Evolutionary conservation across 2,113 vertebrate genomes (phyloP), one percentile per base, ranked within the genome.

Genomic region (Solea senegalensis): DNA sequence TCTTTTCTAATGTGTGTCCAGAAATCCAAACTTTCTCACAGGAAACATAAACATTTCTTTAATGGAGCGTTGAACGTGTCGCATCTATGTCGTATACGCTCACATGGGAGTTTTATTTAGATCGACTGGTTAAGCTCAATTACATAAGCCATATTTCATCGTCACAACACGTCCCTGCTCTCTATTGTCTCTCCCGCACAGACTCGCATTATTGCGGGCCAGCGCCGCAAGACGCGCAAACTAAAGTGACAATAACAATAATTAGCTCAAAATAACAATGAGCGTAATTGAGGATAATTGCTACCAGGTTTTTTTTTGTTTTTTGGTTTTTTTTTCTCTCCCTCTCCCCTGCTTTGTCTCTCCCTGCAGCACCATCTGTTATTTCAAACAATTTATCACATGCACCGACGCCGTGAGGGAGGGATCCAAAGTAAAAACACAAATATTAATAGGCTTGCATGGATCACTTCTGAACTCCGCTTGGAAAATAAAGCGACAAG

Each of bases 251-350:
- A 90, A 90, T 87, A 92, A 91, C 85, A 91, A 90, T 86, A 92
- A 92, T 92, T 86, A 91, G 86, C 88, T 92, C 80, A 79, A 91
- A 88, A 89, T 89, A 90, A 90, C 89, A 91, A 91, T 91, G 79
- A 76, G 78, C 79, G 84, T 87, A 89, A 90, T 90, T 89, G 87
- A 89, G 79, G 81, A 88, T 91, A 90, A 90, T 88, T 90, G 85
- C 75, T 69, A 72, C 78, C 89, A 88, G 76, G 86, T 90, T 85
- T 21, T 34, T 34, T 34, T 34, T 34, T 34, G n/a, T n/a, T n/a
- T n/a, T n/a, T n/a, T n/a, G n/a, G n/a, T n/a, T 21, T 34, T 34
- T 34, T 34, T 34, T 34, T 34, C 5, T 34, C 5, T 34, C 34
- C 34, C 34, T 34, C 34, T 34, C 34, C 21, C 44, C 76, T 43